phyloP scores from a whole-genome alignment of 1,140 invertebrate species.

The Berghia stephanieae region DNA sequence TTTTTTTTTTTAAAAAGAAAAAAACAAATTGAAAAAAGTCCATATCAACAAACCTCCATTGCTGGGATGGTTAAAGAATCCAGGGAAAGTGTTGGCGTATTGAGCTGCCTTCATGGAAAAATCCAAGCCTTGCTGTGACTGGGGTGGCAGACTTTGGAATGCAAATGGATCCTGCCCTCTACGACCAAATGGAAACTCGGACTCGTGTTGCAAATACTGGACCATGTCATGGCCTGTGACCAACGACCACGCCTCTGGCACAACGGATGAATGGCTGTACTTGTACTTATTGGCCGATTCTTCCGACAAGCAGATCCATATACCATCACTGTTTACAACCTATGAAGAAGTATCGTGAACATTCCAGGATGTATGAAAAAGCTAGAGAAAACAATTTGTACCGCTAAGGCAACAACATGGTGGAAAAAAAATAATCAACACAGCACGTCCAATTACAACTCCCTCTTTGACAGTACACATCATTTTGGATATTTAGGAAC shows the following conservation, averaged over 20 bases:
- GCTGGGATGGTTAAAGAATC: slow-evolving; percentile 27
- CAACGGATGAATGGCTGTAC: slow-evolving; percentile 73
- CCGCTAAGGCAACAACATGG: too few species aligned
- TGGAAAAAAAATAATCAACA: too few species aligned
- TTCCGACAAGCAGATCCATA: slow-evolving; percentile 89
- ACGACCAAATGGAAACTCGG: slow-evolving; percentile 56
- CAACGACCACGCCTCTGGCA: slow-evolving; percentile 80
- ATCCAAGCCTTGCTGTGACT: slow-evolving; percentile 71
- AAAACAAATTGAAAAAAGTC: slow-evolving; percentile 19
- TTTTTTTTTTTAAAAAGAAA: too few species aligned
- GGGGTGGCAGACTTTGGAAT: slow-evolving; percentile 47
- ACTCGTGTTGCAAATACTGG: slow-evolving; percentile 76
- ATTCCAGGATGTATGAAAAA: too few species aligned
- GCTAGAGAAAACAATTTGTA: too few species aligned
- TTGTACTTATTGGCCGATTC: slow-evolving; percentile 75
- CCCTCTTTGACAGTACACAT: too few species aligned
- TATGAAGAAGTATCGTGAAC: slow-evolving; percentile 59
- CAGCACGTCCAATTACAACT: too few species aligned
- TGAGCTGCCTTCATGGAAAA: slow-evolving; percentile 65
- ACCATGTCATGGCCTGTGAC: slow-evolving; percentile 75
- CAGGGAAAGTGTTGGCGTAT: slow-evolving; percentile 35
- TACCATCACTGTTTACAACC: slow-evolving; percentile 93
- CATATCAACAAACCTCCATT: slow-evolving; percentile 16
- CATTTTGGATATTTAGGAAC: too few species aligned
- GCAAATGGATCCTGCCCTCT: slow-evolving; percentile 57